Conservation (phyloP, 2,797 vertebrate species). For the Onychomys torridus region DNA sequence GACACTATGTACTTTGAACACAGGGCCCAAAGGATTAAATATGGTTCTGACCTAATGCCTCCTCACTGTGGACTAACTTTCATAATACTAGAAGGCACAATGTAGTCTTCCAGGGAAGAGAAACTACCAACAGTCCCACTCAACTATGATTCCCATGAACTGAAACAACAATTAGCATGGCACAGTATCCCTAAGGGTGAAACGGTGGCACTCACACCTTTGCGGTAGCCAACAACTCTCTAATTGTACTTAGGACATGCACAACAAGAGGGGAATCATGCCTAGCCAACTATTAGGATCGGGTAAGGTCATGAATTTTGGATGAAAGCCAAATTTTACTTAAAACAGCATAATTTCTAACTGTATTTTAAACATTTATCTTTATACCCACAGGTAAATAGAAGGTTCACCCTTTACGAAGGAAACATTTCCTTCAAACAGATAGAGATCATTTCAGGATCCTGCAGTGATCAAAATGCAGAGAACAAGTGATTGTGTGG, state of each 20-base stretch:
- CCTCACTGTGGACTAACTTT: not conserved
- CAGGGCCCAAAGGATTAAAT: not conserved
- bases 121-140: not conserved
- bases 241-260: no score
- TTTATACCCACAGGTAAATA: not conserved
- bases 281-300: not conserved
- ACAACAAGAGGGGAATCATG: not conserved
- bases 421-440: not conserved
- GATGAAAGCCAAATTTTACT: not conserved
- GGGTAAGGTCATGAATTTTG: not conserved
- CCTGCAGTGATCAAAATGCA: not conserved
- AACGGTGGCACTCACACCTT: not conserved
- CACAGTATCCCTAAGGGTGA: no score
- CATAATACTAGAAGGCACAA: not conserved
- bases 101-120: not conserved
- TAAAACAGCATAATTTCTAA: not conserved
- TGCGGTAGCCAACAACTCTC: not conserved
- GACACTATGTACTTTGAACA: not conserved
- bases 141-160: no score
- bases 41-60: not conserved
- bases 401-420: no score
- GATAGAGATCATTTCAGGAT: not conserved
- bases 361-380: not conserved
- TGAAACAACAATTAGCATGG: no score
- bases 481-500: not conserved